phyloP scores from a whole-genome alignment of 2,888 invertebrate genomes.

The Cephalotes varians region DNA sequence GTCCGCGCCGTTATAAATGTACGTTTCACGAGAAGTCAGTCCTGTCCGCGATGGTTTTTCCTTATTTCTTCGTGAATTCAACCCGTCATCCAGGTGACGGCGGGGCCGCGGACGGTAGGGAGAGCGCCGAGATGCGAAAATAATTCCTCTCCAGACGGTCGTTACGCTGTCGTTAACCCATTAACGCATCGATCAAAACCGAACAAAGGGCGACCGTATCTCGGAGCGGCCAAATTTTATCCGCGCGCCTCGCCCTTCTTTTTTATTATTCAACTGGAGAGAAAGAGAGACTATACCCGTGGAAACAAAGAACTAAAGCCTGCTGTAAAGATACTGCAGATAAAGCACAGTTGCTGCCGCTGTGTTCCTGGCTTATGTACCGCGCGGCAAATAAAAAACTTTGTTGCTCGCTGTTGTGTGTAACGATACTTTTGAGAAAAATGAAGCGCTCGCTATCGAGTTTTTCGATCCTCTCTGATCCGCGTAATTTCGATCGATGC shows the following conservation, averaged over 20 bases:
- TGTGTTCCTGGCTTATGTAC: conserved; percentile 41
- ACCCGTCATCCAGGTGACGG: conserved; percentile 33
- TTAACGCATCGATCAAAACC: conserved; percentile 70
- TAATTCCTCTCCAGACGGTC: conserved; percentile 71
- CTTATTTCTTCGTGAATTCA: conserved; percentile 28
- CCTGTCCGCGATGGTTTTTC: neutral
- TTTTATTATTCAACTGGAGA: conserved; percentile 52
- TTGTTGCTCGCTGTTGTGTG: conserved; percentile 39
- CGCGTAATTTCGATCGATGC: neutral
- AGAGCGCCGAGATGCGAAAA: conserved; percentile 63
- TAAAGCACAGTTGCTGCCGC: conserved; percentile 65
- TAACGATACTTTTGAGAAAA: conserved; percentile 12
- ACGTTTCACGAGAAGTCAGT: neutral
- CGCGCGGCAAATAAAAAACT: conserved; percentile 61
- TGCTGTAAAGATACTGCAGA: conserved; percentile 68
- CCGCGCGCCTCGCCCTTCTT: conserved; percentile 18
- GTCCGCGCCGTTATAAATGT: conserved; percentile 10
- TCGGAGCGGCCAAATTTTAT: conserved; percentile 63
- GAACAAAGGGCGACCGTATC: conserved; percentile 10
- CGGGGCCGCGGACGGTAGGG: neutral
- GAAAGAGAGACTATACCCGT: conserved; percentile 31
- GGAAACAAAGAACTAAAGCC: conserved; percentile 72
- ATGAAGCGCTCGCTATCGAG: neutral
- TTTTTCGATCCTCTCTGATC: neutral
- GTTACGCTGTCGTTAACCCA: conserved; percentile 71